A percentile compares a stretch with the other conserved stretches of the same genome.
These are phyloP conservation scores for Cololabis saira DNA, from an alignment of 2,113 vertebrate genomes.

Conservation along the genomic window DNA sequence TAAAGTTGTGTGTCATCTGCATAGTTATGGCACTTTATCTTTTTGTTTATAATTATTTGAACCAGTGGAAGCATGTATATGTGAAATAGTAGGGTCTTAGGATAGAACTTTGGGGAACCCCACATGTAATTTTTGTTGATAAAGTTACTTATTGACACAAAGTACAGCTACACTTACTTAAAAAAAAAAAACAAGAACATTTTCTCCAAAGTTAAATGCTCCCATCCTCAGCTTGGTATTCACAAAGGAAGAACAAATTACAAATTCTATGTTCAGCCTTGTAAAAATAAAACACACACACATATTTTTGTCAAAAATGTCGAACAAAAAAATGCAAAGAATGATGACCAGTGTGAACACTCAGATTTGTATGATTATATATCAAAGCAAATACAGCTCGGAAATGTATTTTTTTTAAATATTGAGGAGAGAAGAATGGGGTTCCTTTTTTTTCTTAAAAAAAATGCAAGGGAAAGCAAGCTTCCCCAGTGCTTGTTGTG, in stretches of 20 bases:
- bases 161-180: too few relatives aligned
- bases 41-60: too few relatives aligned
- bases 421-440: neutral
- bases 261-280: slow-evolving; percentile 1
- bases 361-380: neutral
- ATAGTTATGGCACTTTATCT: too few relatives aligned
- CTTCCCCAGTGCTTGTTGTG: neutral
- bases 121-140: too few relatives aligned
- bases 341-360: neutral
- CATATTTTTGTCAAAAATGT: neutral
- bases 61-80: too few relatives aligned
- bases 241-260: neutral
- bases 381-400: neutral
- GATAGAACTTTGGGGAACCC: too few relatives aligned
- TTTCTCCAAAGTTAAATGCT: neutral
- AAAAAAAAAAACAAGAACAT: too few relatives aligned
- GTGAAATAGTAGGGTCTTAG: too few relatives aligned
- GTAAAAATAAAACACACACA: neutral
- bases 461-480: neutral
- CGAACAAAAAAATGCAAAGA: neutral
- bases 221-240: neutral
- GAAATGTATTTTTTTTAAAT: neutral
- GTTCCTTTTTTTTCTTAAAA: too few relatives aligned
- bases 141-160: too few relatives aligned
- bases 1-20: too few relatives aligned